Evolutionary conservation across 2,113 vertebrate species (phyloP).

Genomic region (Pyxicephalus adspersus): DNA sequence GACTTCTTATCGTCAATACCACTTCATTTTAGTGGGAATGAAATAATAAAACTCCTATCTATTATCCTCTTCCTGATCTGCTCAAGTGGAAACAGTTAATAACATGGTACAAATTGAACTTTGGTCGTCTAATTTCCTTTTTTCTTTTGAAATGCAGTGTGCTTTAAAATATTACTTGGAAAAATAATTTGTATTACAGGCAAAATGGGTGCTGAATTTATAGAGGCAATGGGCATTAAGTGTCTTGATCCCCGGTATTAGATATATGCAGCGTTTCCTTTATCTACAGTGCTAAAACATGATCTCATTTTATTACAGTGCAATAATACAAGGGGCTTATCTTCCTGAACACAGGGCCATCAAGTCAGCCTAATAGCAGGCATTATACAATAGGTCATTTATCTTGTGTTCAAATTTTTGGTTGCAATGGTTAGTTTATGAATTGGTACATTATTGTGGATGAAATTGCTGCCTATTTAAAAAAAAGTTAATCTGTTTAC

Average conservation of each 20-base stretch:
- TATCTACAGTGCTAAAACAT: constrained; percentile 81
- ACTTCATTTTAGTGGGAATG: constrained; percentile 98
- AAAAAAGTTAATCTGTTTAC: constrained; percentile 81
- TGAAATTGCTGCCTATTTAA: constrained; percentile 76
- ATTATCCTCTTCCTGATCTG: constrained; percentile 97
- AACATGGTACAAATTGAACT: constrained; percentile 99
- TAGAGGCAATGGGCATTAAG: constrained; percentile 80
- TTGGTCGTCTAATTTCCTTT: constrained; percentile 89
- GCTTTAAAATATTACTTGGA: constrained; percentile 83
- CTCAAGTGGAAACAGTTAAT: constrained; percentile 99
- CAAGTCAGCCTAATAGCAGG: constrained; percentile 72
- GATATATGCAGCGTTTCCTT: constrained; percentile 79
- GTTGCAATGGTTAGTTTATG: constrained; percentile 76
- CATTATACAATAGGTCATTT: constrained; percentile 73
- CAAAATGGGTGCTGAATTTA: constrained; percentile 76
- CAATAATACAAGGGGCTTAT: constrained; percentile 79
- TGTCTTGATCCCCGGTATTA: constrained; percentile 80
- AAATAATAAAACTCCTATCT: constrained; percentile 99
- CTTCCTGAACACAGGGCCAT: constrained; percentile 75
- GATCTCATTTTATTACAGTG: constrained; percentile 77
- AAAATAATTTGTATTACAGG: constrained; percentile 82
- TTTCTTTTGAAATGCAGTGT: constrained; percentile 84
- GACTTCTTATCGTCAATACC: constrained; percentile 99
- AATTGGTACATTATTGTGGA: constrained; percentile 73
- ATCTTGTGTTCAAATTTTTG: constrained; percentile 65